These are phyloP conservation scores for Idaea aversata DNA, from an alignment of 2,888 invertebrate genomes.

Conservation along the genomic window DNA sequence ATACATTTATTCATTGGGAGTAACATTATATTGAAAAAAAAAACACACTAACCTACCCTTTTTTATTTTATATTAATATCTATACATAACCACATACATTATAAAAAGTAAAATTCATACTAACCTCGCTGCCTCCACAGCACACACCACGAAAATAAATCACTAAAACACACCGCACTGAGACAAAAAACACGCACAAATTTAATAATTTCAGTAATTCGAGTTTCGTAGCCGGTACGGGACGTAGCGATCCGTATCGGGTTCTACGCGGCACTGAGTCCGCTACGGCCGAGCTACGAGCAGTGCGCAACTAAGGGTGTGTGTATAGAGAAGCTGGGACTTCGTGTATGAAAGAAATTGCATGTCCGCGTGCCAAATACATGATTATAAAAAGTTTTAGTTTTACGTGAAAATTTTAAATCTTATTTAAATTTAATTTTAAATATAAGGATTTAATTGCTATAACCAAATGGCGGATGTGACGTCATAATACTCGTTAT, in stretches of 20 bases:
- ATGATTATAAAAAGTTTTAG: background rate
- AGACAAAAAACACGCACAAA: background rate
- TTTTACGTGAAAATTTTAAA: too few species aligned
- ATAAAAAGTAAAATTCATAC: background rate
- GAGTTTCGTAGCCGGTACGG: slow-evolving; percentile 40
- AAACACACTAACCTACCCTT: too few species aligned
- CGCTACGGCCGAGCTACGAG: slow-evolving; percentile 34
- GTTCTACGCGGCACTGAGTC: slow-evolving; percentile 53
- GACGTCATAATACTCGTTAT: too few species aligned
- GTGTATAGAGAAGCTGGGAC: background rate
- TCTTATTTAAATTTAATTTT: too few species aligned
- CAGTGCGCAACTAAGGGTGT: slow-evolving; percentile 42
- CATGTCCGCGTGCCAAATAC: background rate
- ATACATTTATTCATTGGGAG: too few species aligned
- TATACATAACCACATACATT: background rate
- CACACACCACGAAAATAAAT: slow-evolving; percentile 23
- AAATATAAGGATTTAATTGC: too few species aligned
- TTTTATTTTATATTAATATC: background rate
- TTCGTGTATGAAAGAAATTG: background rate
- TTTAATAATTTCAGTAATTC: slow-evolving; percentile 26
- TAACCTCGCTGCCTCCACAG: background rate
- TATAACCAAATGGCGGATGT: too few species aligned
- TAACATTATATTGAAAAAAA: too few species aligned
- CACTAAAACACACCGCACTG: slow-evolving; percentile 8
- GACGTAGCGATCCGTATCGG: slow-evolving; percentile 46